Evolutionary conservation across 2,797 vertebrate genomes (phyloP).

Genomic region (Manis pentadactyla): DNA sequence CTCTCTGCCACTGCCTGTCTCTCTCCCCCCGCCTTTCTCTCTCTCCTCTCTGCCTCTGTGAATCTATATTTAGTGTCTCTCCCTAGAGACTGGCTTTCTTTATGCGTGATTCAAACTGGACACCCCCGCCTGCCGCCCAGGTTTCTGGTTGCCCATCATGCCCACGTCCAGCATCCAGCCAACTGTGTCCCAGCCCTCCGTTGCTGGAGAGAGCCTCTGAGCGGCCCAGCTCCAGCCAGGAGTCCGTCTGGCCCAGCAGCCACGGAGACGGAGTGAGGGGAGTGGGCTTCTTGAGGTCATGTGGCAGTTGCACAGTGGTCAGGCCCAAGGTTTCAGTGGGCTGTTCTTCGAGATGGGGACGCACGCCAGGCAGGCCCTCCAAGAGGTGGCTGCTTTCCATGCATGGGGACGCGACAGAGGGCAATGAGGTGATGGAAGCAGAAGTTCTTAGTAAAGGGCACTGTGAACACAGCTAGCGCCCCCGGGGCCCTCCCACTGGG

Average conservation of each 20-base stretch:
- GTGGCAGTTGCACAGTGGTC: background rate
- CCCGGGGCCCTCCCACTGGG: rapidly evolving
- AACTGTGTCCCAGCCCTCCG: background rate
- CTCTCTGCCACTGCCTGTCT: background rate
- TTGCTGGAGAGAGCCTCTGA: background rate
- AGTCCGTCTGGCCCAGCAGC: background rate
- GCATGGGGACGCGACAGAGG: background rate
- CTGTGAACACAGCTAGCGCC: background rate
- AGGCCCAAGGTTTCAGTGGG: background rate
- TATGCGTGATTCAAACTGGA: background rate
- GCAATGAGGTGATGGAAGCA: background rate
- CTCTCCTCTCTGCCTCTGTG: background rate
- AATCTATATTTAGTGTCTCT: background rate
- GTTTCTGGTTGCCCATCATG: background rate
- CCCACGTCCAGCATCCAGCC: background rate
- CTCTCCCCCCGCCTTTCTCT: background rate
- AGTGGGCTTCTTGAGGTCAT: background rate
- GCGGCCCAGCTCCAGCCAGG: background rate
- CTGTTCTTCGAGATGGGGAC: background rate
- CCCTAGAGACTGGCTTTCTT: background rate
- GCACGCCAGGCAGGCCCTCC: background rate
- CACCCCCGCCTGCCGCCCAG: background rate
- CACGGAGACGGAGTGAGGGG: background rate
- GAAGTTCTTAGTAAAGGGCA: background rate
- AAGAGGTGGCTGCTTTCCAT: background rate